Percentiles rank a stretch among this genome's conserved stretches.
phyloP scores from a whole-genome alignment of 2,888 invertebrate species.

The Halictus ligatus region DNA sequence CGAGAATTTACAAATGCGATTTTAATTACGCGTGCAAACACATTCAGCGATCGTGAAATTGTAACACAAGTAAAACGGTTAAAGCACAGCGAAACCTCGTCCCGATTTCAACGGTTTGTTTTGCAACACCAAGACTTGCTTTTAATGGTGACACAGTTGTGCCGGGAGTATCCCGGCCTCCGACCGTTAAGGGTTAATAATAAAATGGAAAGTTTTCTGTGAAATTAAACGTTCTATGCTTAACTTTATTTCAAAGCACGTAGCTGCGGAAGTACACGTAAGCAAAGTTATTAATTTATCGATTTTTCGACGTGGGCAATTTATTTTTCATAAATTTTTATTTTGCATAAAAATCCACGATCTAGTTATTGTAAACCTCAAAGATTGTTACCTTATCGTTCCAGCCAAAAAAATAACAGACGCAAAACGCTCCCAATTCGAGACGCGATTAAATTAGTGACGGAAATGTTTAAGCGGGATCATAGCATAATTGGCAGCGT shows the following conservation, averaged over 20 bases:
- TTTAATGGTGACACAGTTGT: not conserved
- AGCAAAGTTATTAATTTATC: not conserved
- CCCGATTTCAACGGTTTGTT: not conserved
- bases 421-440: not conserved
- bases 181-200: not conserved
- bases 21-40: not conserved
- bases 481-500: constrained; percentile 21
- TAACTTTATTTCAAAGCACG: not conserved
- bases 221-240: not conserved
- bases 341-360: no score
- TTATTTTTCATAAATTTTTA: no score
- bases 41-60: not conserved
- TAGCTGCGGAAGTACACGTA: not conserved
- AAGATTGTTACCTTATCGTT: no score
- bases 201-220: not conserved
- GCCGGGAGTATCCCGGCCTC: not conserved
- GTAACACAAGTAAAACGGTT: not conserved
- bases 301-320: not conserved
- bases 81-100: not conserved
- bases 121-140: not conserved
- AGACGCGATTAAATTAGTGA: not conserved
- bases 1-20: not conserved
- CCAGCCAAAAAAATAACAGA: not conserved
- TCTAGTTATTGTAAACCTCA: no score
- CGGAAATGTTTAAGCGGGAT: not conserved